Conservation (phyloP, 1,140 invertebrate genomes). For the Drosophila leontia region DNA sequence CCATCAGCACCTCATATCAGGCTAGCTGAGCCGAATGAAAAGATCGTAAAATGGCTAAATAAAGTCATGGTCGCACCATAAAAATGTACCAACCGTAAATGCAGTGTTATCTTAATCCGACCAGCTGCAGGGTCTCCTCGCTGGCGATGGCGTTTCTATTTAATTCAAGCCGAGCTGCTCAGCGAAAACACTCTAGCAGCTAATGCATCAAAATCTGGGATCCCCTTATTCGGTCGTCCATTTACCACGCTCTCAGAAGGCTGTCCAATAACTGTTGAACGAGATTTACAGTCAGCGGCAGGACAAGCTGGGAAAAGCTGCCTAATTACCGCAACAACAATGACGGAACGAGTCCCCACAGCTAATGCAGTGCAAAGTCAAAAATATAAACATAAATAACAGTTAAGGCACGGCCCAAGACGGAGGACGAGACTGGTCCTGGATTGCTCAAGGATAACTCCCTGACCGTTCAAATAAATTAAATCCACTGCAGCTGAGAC, state of each 20-base stretch:
- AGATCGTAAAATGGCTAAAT: slow-evolving; percentile 50
- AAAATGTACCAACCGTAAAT: slow-evolving; percentile 63
- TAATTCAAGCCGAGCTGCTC: slow-evolving; percentile 19
- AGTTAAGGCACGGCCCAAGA: slow-evolving; percentile 54
- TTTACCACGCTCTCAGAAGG: slow-evolving; percentile 36
- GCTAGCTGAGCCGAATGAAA: slow-evolving; percentile 32
- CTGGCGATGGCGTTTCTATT: slow-evolving; percentile 1
- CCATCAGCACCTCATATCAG: slow-evolving; percentile 41
- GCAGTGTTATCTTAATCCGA: slow-evolving; percentile 50
- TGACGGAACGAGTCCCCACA: slow-evolving; percentile 50
- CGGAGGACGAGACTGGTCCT: slow-evolving; percentile 3
- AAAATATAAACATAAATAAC: slow-evolving; percentile 81
- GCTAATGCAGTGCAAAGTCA: slow-evolving; percentile 78
- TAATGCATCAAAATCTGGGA: slow-evolving; percentile 65
- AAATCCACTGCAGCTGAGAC: slow-evolving; percentile 76
- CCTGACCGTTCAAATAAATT: slow-evolving; percentile 71
- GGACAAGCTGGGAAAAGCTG: slow-evolving; percentile 56
- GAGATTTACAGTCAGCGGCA: slow-evolving; percentile 48
- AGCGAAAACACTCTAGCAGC: slow-evolving; percentile 40
- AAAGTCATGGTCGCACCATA: slow-evolving; percentile 50
- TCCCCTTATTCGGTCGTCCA: slow-evolving; percentile 41
- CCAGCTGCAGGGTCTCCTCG: slow-evolving; percentile 32
- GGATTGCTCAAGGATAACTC: slow-evolving; percentile 37
- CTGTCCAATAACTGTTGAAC: slow-evolving; percentile 60
- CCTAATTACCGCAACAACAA: slow-evolving; percentile 70